These are phyloP conservation scores for Isaurus tuberculatus DNA, from an alignment of 92 coral and sea anemone species.

Conservation along the genomic window DNA sequence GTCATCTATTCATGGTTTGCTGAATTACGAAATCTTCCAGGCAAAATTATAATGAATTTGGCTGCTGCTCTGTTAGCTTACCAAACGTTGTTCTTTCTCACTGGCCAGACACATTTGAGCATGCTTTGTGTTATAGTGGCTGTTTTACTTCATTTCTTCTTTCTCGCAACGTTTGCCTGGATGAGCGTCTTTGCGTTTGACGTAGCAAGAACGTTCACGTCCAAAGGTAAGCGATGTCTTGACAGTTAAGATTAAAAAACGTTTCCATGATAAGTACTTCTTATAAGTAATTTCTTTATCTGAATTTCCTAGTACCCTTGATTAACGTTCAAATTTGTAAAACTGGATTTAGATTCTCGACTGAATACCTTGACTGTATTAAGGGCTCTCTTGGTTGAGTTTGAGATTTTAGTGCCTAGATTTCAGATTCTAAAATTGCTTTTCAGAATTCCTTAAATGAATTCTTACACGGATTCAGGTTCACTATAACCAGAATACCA, in stretches of 20 bases:
- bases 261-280: neutral
- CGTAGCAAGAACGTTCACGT: conserved; percentile 52
- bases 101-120: conserved; percentile 5
- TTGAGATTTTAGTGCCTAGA: too few relatives aligned
- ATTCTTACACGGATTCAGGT: too few relatives aligned
- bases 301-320: too few relatives aligned
- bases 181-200: conserved; percentile 52
- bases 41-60: conserved; percentile 50
- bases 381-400: too few relatives aligned
- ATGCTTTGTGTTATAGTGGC: conserved; percentile 39
- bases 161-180: conserved; percentile 48
- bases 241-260: neutral
- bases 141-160: conserved; percentile 41
- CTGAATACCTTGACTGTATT: too few relatives aligned
- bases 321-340: too few relatives aligned
- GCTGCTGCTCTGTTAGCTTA: conserved; percentile 42
- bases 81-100: conserved; percentile 38
- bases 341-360: too few relatives aligned
- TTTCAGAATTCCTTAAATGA: too few relatives aligned
- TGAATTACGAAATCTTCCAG: conserved; percentile 50
- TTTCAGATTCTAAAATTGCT: too few relatives aligned
- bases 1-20: conserved; percentile 20
- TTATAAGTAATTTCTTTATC: too few relatives aligned
- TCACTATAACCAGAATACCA: too few relatives aligned
- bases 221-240: conserved; percentile 10